phyloP scores from a whole-genome alignment of 2,797 vertebrate genomes.

The Thunnus albacares region DNA sequence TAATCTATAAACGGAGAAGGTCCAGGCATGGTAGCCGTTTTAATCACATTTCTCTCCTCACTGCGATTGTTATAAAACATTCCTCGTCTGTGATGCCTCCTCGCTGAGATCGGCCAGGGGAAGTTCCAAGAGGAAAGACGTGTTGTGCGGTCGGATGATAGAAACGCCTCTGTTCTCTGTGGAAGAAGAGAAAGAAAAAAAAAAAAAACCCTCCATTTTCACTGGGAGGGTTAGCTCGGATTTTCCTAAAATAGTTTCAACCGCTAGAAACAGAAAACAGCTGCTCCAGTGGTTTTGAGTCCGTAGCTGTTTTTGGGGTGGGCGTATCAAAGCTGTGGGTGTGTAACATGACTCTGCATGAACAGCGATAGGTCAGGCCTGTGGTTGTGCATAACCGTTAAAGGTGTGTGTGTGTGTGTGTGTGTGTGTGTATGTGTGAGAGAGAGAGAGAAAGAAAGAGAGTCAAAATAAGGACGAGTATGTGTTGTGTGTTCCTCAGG shows the following conservation, averaged over 20 bases:
- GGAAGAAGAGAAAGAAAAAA: background rate
- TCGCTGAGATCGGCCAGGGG: conserved; percentile 16
- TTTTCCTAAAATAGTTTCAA: conserved; percentile 76
- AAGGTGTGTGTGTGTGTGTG: conserved; percentile 21
- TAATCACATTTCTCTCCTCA: conserved; percentile 25
- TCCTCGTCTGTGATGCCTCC: conserved; percentile 11
- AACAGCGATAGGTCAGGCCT: conserved; percentile 59
- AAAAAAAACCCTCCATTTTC: conserved; percentile 22
- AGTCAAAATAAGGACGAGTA: conserved; percentile 35
- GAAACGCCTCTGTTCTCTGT: conserved; percentile 56
- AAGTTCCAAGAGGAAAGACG: conserved; percentile 45
- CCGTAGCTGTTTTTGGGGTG: conserved; percentile 37
- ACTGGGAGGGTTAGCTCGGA: conserved; percentile 44
- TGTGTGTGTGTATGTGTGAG: conserved; percentile 5
- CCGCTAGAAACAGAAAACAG: conserved; percentile 76
- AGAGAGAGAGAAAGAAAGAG: background rate
- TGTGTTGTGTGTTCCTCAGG: conserved; percentile 32
- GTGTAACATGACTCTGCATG: conserved; percentile 75
- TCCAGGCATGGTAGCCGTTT: conserved; percentile 26
- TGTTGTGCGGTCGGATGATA: conserved; percentile 50
- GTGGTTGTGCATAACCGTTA: conserved; percentile 40
- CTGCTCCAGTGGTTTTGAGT: conserved; percentile 75
- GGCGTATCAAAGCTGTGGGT: conserved; percentile 75
- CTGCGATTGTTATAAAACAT: conserved; percentile 33
- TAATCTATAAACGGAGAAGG: conserved; percentile 24